phyloP scores from a whole-genome alignment of 1,140 invertebrate species.

The Druon quercuslanigerum region DNA sequence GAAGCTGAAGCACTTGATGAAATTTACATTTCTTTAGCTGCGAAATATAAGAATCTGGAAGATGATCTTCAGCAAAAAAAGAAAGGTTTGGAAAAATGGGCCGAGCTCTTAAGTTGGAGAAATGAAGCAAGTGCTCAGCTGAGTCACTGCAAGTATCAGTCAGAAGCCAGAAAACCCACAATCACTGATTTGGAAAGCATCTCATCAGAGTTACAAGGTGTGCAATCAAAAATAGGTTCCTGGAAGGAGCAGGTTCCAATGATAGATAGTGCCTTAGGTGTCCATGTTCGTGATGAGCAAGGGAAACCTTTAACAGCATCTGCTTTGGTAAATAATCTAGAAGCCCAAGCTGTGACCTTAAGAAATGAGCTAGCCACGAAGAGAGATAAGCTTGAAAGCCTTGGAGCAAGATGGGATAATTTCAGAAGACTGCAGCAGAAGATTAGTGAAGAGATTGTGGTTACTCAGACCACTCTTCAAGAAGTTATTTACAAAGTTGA shows the following conservation, averaged over 20 bases:
- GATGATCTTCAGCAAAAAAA: slow-evolving; percentile 85
- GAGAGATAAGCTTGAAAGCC: slow-evolving; percentile 81
- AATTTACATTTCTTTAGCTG: slow-evolving; percentile 83
- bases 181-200: slow-evolving; percentile 81
- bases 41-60: slow-evolving; percentile 86
- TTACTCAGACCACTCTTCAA: slow-evolving; percentile 76
- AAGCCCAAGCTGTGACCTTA: slow-evolving; percentile 80
- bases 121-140: slow-evolving; percentile 88
- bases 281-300: slow-evolving; percentile 82
- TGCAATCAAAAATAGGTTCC: slow-evolving; percentile 80
- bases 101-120: slow-evolving; percentile 87
- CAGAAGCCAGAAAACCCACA: slow-evolving; percentile 83
- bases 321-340: slow-evolving; percentile 82
- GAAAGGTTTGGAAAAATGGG: slow-evolving; percentile 87
- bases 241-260: slow-evolving; percentile 83
- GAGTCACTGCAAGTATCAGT: slow-evolving; percentile 86
- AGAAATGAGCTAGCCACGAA: slow-evolving; percentile 81
- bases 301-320: slow-evolving; percentile 82
- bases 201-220: slow-evolving; percentile 81
- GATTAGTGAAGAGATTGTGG: slow-evolving; percentile 79
- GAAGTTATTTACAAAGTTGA: slow-evolving; percentile 75
- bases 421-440: slow-evolving; percentile 82
- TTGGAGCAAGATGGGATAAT: slow-evolving; percentile 82
- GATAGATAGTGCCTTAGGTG: slow-evolving; percentile 82
- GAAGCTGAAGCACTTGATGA: slow-evolving; percentile 85